A percentile compares a stretch with the other conserved stretches of the same genome.
Evolutionary conservation across 2,797 vertebrate species (phyloP).

Genomic region (Tarsius wallacei): DNA sequence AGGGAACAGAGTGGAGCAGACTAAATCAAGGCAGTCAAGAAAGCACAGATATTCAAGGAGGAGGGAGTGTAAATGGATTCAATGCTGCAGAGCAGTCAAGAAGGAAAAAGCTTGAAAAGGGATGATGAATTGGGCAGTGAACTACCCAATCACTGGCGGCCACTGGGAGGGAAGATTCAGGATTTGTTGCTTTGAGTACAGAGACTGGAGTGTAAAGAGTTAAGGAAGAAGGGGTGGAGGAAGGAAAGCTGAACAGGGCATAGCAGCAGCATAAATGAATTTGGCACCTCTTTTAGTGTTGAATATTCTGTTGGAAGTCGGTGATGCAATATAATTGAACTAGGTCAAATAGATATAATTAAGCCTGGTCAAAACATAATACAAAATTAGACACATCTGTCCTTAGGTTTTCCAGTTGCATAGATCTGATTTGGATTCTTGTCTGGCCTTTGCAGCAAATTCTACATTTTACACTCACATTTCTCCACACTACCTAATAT

Average conservation of each 20-base stretch:
- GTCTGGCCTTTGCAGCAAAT: constrained; percentile 58
- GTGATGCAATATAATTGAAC: constrained; percentile 83
- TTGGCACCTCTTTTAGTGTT: constrained; percentile 70
- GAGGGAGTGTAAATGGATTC: background rate
- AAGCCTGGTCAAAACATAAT: constrained; percentile 77
- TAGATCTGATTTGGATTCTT: constrained; percentile 61
- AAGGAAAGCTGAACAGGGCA: background rate
- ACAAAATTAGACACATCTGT: constrained; percentile 82
- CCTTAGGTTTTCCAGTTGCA: constrained; percentile 52
- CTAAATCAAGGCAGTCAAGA: background rate
- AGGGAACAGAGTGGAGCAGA: background rate
- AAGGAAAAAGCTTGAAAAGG: background rate
- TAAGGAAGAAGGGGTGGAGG: background rate
- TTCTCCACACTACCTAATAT: constrained; percentile 7
- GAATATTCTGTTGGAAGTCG: constrained; percentile 81
- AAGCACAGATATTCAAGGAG: background rate
- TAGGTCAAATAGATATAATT: constrained; percentile 83
- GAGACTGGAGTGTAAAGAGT: constrained; percentile 66
- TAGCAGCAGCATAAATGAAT: constrained; percentile 63
- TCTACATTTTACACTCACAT: background rate
- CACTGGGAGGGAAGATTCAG: background rate
- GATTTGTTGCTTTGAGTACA: background rate
- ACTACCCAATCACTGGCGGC: background rate
- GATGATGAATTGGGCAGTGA: background rate
- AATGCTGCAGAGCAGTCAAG: background rate